Evolutionary conservation across 2,113 vertebrate species (phyloP).

Genomic region (Oreocharis arfaki): DNA sequence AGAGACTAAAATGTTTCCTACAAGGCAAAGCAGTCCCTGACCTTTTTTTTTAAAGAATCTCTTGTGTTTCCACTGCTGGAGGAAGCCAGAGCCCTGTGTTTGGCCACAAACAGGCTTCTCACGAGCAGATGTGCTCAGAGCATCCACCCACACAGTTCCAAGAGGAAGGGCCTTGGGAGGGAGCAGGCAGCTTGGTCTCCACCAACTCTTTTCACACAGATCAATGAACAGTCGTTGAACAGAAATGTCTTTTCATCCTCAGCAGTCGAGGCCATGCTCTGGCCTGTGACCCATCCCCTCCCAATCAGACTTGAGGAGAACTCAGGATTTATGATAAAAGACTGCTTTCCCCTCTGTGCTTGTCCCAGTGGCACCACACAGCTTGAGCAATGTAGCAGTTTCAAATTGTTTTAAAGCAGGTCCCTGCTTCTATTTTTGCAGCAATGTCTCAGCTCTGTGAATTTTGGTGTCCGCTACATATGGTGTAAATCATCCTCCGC

Average conservation of each 20-base stretch:
- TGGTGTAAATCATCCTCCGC: neutral
- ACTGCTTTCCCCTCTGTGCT: neutral
- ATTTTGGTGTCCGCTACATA: neutral
- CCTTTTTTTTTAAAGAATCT: neutral
- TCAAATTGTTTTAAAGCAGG: neutral
- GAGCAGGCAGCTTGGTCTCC: neutral
- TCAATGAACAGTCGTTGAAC: neutral
- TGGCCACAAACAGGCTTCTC: constrained; percentile 14
- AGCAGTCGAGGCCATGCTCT: fast-evolving
- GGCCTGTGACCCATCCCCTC: neutral
- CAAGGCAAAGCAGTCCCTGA: neutral
- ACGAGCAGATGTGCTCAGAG: constrained; percentile 25
- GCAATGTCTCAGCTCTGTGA: fast-evolving
- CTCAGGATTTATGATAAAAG: neutral
- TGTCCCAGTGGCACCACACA: neutral
- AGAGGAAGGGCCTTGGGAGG: neutral
- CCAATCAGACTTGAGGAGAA: neutral
- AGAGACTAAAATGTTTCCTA: neutral
- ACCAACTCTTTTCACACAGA: constrained; percentile 50
- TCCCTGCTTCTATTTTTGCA: neutral
- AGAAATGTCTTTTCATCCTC: constrained; percentile 14
- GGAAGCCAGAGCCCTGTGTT: neutral
- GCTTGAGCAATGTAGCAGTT: neutral
- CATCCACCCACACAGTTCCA: neutral
- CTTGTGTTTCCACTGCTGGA: neutral